Percentiles rank a stretch among this genome's conserved stretches.
Evolutionary conservation across 2,797 vertebrate species (phyloP).

Genomic region (Hippocampus kuda): DNA sequence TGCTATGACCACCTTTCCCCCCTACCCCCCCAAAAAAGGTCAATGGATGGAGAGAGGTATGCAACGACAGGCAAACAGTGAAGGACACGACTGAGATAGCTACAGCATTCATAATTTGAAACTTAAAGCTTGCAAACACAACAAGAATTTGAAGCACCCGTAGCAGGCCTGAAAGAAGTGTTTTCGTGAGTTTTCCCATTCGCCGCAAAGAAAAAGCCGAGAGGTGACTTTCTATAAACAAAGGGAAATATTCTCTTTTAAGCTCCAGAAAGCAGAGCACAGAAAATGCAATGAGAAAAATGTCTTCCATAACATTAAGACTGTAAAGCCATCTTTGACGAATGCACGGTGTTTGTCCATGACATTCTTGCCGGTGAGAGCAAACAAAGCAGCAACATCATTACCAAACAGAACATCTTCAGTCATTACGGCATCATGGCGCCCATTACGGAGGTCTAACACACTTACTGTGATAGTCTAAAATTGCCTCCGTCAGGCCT

Average conservation of each 20-base stretch:
- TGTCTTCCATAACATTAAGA: constrained; percentile 31
- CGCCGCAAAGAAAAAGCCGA: constrained; percentile 29
- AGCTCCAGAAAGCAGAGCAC: constrained; percentile 36
- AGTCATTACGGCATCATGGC: constrained; percentile 47
- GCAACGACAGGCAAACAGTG: no score
- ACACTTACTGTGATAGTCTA: constrained; percentile 32
- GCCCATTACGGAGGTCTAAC: constrained; percentile 42
- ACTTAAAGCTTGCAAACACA: no score
- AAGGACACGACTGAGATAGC: no score
- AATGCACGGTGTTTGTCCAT: constrained; percentile 34
- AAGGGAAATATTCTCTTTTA: constrained; percentile 26
- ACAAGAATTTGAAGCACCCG: no score
- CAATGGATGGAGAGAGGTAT: no score
- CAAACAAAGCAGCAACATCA: constrained; percentile 11
- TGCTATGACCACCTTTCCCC: no score
- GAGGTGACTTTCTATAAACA: constrained; percentile 35
- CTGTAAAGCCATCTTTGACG: constrained; percentile 40
- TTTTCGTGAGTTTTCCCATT: background rate
- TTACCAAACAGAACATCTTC: constrained; percentile 44
- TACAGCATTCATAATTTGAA: no score
- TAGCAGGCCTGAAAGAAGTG: no score
- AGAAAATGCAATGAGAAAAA: constrained; percentile 45
- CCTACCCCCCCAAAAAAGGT: no score
- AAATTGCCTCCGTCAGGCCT: constrained; percentile 23
- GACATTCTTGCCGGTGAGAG: constrained; percentile 16